A percentile compares a stretch with the other conserved stretches of the same genome.
Conservation (phyloP, 2,888 invertebrate species). For the Glyphotaelius pellucidus region DNA sequence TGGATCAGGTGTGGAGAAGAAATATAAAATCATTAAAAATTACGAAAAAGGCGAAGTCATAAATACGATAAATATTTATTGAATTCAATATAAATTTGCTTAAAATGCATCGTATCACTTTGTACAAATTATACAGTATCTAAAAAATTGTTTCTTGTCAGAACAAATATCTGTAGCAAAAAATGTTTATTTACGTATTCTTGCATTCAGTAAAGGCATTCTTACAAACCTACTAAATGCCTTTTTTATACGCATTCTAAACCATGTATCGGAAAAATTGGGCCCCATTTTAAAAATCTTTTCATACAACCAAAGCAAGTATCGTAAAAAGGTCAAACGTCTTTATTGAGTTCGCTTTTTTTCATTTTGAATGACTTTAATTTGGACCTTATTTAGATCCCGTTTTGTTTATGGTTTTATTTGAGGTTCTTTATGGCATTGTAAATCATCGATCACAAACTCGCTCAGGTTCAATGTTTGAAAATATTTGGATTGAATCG, state of each 20-base stretch:
- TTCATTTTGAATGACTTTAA: not conserved
- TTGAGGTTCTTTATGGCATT: slow-evolving; percentile 5
- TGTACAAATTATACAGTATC: too few relatives aligned
- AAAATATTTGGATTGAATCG: slow-evolving; percentile 26
- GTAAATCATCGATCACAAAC: slow-evolving; percentile 12
- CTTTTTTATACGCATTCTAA: not conserved
- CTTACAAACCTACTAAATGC: too few relatives aligned
- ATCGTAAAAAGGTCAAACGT: slow-evolving; percentile 21
- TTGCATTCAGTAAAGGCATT: not conserved
- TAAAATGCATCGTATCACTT: too few relatives aligned
- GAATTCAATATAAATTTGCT: too few relatives aligned
- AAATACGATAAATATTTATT: not conserved
- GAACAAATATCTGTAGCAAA: not conserved
- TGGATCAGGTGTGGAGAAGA: not conserved
- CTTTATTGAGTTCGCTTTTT: slow-evolving; percentile 13
- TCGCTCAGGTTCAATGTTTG: slow-evolving; percentile 3
- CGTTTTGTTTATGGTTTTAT: slow-evolving; percentile 44
- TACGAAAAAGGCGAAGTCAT: not conserved
- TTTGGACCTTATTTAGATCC: slow-evolving; percentile 36
- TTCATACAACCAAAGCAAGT: not conserved
- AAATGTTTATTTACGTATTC: not conserved
- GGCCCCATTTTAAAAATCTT: not conserved
- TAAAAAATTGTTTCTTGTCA: not conserved
- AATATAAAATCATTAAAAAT: not conserved
- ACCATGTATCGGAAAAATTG: not conserved